Conservation (phyloP, 2,113 vertebrate genomes). For the Leptobrachium leishanense region DNA sequence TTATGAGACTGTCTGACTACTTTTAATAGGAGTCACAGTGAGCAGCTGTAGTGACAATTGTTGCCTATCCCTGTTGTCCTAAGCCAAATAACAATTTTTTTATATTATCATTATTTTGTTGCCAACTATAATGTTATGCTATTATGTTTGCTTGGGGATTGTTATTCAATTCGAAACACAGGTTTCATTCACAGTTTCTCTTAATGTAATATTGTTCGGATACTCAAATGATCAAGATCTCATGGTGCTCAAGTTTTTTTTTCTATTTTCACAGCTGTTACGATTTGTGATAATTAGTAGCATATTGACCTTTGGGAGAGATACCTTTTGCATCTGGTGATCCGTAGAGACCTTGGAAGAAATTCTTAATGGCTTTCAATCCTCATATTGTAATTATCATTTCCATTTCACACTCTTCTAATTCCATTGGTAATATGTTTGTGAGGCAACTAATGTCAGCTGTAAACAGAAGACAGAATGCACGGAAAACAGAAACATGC, state of each 20-base stretch:
- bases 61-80: background rate
- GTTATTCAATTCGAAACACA: background rate
- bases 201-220: constrained; percentile 28
- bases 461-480: constrained; percentile 33
- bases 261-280: constrained; percentile 46
- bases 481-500: constrained; percentile 24
- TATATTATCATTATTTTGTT: background rate
- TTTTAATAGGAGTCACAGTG: too few relatives aligned
- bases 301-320: constrained; percentile 41
- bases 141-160: constrained; percentile 14
- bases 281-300: constrained; percentile 40
- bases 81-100: background rate
- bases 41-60: too few relatives aligned
- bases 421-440: constrained; percentile 45
- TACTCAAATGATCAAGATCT: constrained; percentile 31
- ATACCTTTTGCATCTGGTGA: constrained; percentile 48
- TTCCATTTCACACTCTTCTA: constrained; percentile 47
- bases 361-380: constrained; percentile 46
- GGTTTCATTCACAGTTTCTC: background rate
- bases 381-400: constrained; percentile 43
- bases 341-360: constrained; percentile 28
- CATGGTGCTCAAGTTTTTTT: constrained; percentile 16
- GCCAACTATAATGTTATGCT: constrained; percentile 4
- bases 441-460: constrained; percentile 43
- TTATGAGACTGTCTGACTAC: too few relatives aligned